Evolutionary conservation across 2,888 invertebrate genomes (phyloP), one percentile per base, ranked within the genome.

Genomic region (Sphecodes monilicornis): DNA sequence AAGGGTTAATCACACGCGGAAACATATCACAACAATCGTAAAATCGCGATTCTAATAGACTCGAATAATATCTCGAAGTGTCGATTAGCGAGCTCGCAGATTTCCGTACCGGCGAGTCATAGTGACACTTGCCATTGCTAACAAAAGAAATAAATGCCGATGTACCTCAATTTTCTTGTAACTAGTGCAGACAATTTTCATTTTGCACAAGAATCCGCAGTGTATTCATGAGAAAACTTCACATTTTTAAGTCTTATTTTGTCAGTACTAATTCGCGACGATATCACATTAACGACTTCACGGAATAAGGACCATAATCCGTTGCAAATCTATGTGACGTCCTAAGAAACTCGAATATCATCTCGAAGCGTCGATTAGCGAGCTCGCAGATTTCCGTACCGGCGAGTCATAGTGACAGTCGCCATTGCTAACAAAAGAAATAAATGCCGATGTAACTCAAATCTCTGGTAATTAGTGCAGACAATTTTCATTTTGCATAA

Each of bases 401-500:
- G 29, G n/a, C 66, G 22, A 66, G 22, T 10, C 74, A 71, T 26
- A 36, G 76, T n/a, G n/a, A n/a, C n/a, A n/a, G n/a, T n/a, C n/a
- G n/a, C n/a, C n/a, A n/a, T n/a, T n/a, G n/a, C n/a, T n/a, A n/a
- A n/a, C n/a, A n/a, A n/a, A n/a, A n/a, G n/a, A n/a, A n/a, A n/a
- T n/a, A n/a, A n/a, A n/a, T n/a, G n/a, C n/a, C n/a, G n/a, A n/a
- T n/a, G n/a, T n/a, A n/a, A n/a, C n/a, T n/a, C n/a, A n/a, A n/a
- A n/a, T n/a, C n/a, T n/a, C 39, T 39, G 5, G 39, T 18, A 46
- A 16, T 16, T 46, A 5, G 43, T 46, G 22, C 22, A 2, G 1
- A 22, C 6, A 50, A n/a, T n/a, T 39, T 39, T 5, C 5, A 39
- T 8, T 1, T 39, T 2, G 22, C 22, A 50, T 18, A 18, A 18